Base-by-base conservation (phyloP, 1,140 invertebrate species). In the Diorhabda elongata region DNA sequence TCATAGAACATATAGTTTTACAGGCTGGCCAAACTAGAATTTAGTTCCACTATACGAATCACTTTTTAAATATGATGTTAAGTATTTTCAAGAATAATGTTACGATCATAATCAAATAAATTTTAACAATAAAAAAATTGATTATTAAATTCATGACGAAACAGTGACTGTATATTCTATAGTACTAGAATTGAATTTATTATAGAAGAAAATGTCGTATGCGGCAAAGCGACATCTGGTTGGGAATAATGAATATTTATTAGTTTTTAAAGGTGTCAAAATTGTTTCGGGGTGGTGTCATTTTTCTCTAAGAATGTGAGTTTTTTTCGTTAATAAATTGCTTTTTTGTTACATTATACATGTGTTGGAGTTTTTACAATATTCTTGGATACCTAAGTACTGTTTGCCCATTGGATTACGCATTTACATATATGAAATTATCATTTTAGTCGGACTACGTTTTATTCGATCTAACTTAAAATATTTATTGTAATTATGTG, bases 271-370 rank as follows among this genome's bases (percentile, higher is more conserved):
- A 52, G 68, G 70, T 68, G 63, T 71, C 67, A 62, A 67, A 69
- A 69, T 67, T 69, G 68, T 72, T 69, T 72, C 52, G 71, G 70
- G 71, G 70, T 69, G 71, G 71, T 72, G 71, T 69, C 71, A 72
- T 72, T 72, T 72, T 72, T 64, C 64, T 52, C 58, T 59, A 69
- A 67, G 69, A 72, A 69, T 69, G 68, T 72, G 67, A 72, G 71
- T 72, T 68, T 72, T 66, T 9, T 6, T 5, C 42, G 44, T 69
- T 52, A 72, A 67, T 72, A 61, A 57, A 67, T 44, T 52, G 6
- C 47, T 52, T 52, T 52, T 52, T n/a, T n/a, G 2, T 52, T 52
- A 44, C 42, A 45, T 69, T 69, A n/a, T 58, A 58, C 57, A 52
- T 52, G 47, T 52, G 6, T 52, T 52, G n/a, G 47, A 8, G 47